Evolutionary conservation across 2,113 vertebrate genomes (phyloP).

Genomic region (Ondatra zibethicus): DNA sequence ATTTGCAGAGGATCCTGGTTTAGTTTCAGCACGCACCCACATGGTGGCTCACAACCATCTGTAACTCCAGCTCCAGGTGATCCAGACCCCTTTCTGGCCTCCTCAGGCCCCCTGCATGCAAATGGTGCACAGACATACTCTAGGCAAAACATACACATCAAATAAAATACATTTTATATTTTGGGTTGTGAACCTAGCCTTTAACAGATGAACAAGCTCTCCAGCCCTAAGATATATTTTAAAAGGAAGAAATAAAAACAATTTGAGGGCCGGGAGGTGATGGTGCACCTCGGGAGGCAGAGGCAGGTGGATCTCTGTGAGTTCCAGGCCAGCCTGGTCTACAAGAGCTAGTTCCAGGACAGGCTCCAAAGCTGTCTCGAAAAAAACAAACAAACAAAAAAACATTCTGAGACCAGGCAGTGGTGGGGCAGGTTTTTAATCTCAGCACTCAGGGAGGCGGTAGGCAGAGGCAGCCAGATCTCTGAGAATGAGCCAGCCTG

Average conservation of each 20-base stretch:
- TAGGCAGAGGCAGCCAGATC: no score
- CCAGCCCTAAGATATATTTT: not conserved
- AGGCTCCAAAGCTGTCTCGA: no score
- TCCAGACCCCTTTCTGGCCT: not conserved
- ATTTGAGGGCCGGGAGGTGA: not conserved
- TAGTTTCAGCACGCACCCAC: no score
- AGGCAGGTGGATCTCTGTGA: not conserved
- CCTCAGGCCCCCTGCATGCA: not conserved
- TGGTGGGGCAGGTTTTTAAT: no score
- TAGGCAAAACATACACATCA: not conserved
- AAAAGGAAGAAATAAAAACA: not conserved
- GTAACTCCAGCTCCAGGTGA: not conserved
- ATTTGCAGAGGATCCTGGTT: not conserved
- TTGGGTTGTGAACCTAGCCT: not conserved
- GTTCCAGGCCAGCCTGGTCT: not conserved
- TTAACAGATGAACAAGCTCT: no score
- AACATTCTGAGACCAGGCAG: no score
- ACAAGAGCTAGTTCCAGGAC: not conserved
- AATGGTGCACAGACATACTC: not conserved
- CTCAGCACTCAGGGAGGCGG: no score
- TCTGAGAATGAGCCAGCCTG: not conserved
- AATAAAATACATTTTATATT: not conserved
- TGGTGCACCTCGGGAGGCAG: not conserved
- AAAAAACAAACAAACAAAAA: no score
- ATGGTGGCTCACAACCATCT: not conserved